Evolutionary conservation across 2,113 vertebrate genomes (phyloP).

Genomic region (Oreotrochilus melanogaster): DNA sequence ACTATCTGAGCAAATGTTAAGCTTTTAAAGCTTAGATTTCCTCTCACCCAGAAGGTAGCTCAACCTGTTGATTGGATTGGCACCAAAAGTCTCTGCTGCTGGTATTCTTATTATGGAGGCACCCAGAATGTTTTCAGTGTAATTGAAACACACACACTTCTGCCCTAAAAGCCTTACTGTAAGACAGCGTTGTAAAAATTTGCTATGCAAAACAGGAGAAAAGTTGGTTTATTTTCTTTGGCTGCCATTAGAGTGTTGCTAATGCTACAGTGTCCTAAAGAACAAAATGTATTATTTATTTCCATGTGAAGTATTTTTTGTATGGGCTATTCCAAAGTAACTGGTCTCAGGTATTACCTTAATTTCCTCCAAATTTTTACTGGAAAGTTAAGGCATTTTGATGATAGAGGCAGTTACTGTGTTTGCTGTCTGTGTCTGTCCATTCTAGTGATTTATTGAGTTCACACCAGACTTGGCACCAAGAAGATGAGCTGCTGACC

Average conservation of each 20-base stretch:
- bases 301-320: neutral
- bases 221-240: neutral
- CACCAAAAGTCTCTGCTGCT: neutral
- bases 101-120: neutral
- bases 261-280: neutral
- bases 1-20: neutral
- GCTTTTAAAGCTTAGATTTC: neutral
- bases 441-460: constrained; percentile 25
- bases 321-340: neutral
- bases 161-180: neutral
- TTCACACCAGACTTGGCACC: neutral
- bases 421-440: neutral
- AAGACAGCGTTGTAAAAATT: neutral
- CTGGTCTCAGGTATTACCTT: neutral
- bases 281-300: neutral
- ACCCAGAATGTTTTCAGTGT: neutral
- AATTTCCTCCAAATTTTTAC: neutral
- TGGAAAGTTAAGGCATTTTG: neutral
- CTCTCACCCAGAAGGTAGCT: neutral
- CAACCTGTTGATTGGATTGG: neutral
- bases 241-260: neutral
- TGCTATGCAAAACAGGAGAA: fast-evolving
- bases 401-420: neutral
- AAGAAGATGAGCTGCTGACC: neutral
- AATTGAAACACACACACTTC: neutral